Percentiles rank a stretch among this genome's conserved stretches.
phyloP scores from a whole-genome alignment of 2,113 vertebrate species.

The Stercorarius parasiticus region DNA sequence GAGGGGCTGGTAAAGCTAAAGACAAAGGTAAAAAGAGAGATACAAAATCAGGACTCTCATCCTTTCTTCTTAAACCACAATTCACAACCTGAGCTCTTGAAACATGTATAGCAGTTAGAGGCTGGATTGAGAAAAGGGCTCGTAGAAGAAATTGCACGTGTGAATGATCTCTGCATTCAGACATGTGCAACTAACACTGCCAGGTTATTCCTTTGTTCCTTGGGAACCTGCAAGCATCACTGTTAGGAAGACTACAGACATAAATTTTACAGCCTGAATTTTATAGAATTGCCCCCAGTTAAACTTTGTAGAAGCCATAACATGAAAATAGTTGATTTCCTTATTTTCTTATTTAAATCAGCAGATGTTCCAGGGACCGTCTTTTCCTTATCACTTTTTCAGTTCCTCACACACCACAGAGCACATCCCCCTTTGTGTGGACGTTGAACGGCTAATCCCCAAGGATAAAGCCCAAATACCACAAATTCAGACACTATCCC shows the following conservation, averaged over 20 bases:
- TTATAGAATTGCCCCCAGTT: background rate
- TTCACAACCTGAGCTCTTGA: background rate
- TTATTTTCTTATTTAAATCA: background rate
- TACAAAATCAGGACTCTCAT: fast-evolving
- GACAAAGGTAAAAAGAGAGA: background rate
- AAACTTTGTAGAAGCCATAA: fast-evolving
- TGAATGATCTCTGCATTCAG: background rate
- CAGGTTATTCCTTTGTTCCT: background rate
- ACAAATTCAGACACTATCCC: background rate
- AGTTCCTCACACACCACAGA: background rate
- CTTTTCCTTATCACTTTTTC: background rate
- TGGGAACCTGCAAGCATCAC: background rate
- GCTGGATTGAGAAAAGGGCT: background rate
- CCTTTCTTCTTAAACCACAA: fast-evolving
- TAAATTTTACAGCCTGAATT: background rate
- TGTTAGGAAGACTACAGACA: background rate
- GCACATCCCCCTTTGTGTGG: background rate
- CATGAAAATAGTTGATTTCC: background rate
- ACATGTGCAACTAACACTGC: fast-evolving
- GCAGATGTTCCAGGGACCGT: fast-evolving
- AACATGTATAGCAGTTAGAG: background rate
- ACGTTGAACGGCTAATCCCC: fast-evolving
- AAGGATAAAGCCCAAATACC: background rate
- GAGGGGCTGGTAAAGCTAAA: background rate
- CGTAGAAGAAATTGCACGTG: background rate